phyloP scores from a whole-genome alignment of 2,888 invertebrate species.

The Anoncus sp. region DNA sequence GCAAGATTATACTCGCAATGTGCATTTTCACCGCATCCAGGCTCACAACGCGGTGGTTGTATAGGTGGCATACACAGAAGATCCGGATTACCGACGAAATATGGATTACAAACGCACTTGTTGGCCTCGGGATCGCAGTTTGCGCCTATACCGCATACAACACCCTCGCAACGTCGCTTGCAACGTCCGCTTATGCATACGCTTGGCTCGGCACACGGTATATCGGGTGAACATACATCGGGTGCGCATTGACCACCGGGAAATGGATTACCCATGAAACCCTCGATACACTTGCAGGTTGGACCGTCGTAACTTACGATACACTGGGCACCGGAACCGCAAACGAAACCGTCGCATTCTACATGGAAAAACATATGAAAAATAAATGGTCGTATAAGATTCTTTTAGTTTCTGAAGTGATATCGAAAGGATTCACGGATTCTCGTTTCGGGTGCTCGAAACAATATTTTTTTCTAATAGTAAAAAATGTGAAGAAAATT shows the following conservation, averaged over 20 bases:
- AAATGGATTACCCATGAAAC: constrained; percentile 95
- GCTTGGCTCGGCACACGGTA: constrained; percentile 91
- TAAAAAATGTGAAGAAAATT: no score
- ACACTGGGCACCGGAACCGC: constrained; percentile 93
- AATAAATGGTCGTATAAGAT: not conserved
- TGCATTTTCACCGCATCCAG: constrained; percentile 92
- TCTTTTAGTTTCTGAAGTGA: not conserved
- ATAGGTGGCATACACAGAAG: constrained; percentile 95
- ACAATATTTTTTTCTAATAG: no score
- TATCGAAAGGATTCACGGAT: no score
- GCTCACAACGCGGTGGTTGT: constrained; percentile 90
- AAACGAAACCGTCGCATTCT: constrained; percentile 91
- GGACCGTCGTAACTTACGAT: constrained; percentile 93
- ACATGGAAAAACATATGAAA: constrained; percentile 70
- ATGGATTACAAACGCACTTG: constrained; percentile 93
- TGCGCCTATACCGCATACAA: constrained; percentile 95
- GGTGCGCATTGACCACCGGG: constrained; percentile 94
- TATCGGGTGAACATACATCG: constrained; percentile 91
- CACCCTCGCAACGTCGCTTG: constrained; percentile 93
- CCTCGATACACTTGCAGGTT: constrained; percentile 94
- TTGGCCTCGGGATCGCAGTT: constrained; percentile 92
- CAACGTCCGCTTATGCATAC: constrained; percentile 95
- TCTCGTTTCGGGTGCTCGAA: no score
- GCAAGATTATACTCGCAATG: constrained; percentile 93
- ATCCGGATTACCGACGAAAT: constrained; percentile 95